A percentile compares a stretch with the other conserved stretches of the same genome.
Conservation (phyloP, 2,888 invertebrate genomes). For the Euclidia mi region DNA sequence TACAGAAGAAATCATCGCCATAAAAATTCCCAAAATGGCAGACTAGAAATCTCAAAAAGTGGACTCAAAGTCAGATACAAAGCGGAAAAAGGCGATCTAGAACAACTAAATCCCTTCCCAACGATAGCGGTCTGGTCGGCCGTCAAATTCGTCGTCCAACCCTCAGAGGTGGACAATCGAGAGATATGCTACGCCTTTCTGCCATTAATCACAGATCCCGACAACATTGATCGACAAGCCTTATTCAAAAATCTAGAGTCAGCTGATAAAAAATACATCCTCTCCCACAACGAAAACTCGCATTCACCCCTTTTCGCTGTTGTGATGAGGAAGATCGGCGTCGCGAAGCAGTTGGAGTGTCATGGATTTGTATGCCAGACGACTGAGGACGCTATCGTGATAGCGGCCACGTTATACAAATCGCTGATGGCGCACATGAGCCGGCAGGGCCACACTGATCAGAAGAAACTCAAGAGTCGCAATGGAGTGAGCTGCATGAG, state of each 20-base stretch:
- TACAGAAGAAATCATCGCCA: slow-evolving; percentile 89
- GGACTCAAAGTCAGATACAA: slow-evolving; percentile 94
- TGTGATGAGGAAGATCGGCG: slow-evolving; percentile 95
- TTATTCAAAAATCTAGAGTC: slow-evolving; percentile 90
- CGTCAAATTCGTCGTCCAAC: slow-evolving; percentile 94
- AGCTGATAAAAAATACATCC: slow-evolving; percentile 89
- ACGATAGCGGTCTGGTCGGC: slow-evolving; percentile 98
- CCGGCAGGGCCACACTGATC: slow-evolving; percentile 86
- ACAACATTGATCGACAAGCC: slow-evolving; percentile 93
- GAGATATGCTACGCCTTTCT: slow-evolving; percentile 93
- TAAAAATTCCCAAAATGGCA: slow-evolving; percentile 89
- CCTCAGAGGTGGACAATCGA: slow-evolving; percentile 87
- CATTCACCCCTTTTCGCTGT: slow-evolving; percentile 97
- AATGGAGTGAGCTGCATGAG: slow-evolving; percentile 95
- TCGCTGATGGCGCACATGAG: slow-evolving; percentile 95
- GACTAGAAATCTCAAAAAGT: slow-evolving; percentile 91
- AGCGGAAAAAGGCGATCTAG: slow-evolving; percentile 91
- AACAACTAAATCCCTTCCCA: slow-evolving; percentile 95
- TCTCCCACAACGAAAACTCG: slow-evolving; percentile 89
- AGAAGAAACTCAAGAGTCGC: slow-evolving; percentile 91
- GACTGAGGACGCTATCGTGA: slow-evolving; percentile 97
- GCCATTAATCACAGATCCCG: slow-evolving; percentile 95
- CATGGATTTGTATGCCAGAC: slow-evolving; percentile 97
- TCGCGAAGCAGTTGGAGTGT: slow-evolving; percentile 95
- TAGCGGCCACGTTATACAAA: slow-evolving; percentile 97